Base-by-base conservation (phyloP, 2,797 vertebrate species). In the Lepilemur septentrionalis region DNA sequence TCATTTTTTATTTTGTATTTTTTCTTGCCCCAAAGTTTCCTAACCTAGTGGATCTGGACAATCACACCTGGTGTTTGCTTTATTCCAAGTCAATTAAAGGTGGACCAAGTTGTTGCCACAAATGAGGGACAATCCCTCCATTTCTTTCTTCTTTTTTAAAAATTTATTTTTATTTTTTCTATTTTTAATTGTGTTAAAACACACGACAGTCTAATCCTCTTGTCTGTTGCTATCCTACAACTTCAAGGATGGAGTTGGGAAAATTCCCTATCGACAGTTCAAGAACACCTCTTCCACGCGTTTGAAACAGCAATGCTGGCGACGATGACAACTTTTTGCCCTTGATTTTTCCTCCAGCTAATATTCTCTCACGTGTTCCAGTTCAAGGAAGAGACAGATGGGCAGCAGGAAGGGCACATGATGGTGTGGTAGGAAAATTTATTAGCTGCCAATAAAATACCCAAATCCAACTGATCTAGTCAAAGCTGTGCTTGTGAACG, bases 41-140 rank as follows among this genome's bases (percentile, higher is more conserved):
- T 55, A 46, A 91, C 32, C 11, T 57, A 5, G 7, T 59, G 11
- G 23, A 32, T 28, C 30, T n/a, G 17, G 5, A 69, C 18, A 25
- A 50, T 75, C 5, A 59, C 28, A 8, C 38, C 12, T 30, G 4
- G 17, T 67, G 17, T 86, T 25, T 83, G 14, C 76, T 78, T 86
- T 43, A 63, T 69, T 83, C 65, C 32, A 88, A 30, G 35, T 81
- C 28, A 84, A 7, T 75, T 82, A 91, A 94, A 97, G 22, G 69
- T 75, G 17, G 48, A 25, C n/a, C 46, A 41, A 57, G 5, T 35
- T 73, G 32, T 65, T 59, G 14, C n/a, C n/a, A 94, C 2, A 55
- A 41, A 61, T 69, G 35, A 95, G 30, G 28, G 50, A 17, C 17
- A 72, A 70, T 28, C 25, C 1, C 17, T 2, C 1, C 43, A 83